These are phyloP conservation scores for Drosophila pandora DNA, from an alignment of 1,140 invertebrate genomes.

Conservation along the genomic window DNA sequence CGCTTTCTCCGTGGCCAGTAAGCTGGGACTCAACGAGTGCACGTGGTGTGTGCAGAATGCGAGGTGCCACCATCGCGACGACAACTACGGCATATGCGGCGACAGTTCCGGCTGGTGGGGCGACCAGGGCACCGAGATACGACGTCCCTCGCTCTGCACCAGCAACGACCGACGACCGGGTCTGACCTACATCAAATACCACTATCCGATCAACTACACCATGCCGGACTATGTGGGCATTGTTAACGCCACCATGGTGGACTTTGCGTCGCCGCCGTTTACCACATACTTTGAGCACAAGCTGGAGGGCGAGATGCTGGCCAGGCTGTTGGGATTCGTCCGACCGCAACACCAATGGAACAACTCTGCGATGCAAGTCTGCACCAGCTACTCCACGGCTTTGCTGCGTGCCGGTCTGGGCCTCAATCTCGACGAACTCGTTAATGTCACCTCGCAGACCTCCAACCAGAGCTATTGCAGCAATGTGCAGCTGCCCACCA, in stretches of 20 bases:
- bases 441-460: slow-evolving; percentile 87
- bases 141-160: slow-evolving; percentile 90
- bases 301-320: slow-evolving; percentile 89
- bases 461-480: slow-evolving; percentile 88
- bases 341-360: slow-evolving; percentile 89
- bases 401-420: slow-evolving; percentile 85
- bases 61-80: slow-evolving; percentile 93
- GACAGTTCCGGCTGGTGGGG: slow-evolving; percentile 96
- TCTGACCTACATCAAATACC: slow-evolving; percentile 94
- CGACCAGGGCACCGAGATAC: slow-evolving; percentile 90
- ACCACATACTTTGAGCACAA: slow-evolving; percentile 87
- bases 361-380: slow-evolving; percentile 88
- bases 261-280: slow-evolving; percentile 88
- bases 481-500: slow-evolving; percentile 86
- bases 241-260: slow-evolving; percentile 92
- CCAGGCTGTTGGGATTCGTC: slow-evolving; percentile 91
- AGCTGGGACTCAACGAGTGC: slow-evolving; percentile 91
- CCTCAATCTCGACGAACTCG: slow-evolving; percentile 66
- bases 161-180: slow-evolving; percentile 92
- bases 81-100: slow-evolving; percentile 93
- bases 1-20: slow-evolving; percentile 89
- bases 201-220: slow-evolving; percentile 92
- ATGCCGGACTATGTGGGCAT: slow-evolving; percentile 94
- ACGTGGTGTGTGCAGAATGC: slow-evolving; percentile 97
- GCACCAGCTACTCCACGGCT: slow-evolving; percentile 89